These are phyloP conservation scores for Gonioctena quinquepunctata DNA, from an alignment of 1,140 invertebrate species.

Conservation along the genomic window DNA sequence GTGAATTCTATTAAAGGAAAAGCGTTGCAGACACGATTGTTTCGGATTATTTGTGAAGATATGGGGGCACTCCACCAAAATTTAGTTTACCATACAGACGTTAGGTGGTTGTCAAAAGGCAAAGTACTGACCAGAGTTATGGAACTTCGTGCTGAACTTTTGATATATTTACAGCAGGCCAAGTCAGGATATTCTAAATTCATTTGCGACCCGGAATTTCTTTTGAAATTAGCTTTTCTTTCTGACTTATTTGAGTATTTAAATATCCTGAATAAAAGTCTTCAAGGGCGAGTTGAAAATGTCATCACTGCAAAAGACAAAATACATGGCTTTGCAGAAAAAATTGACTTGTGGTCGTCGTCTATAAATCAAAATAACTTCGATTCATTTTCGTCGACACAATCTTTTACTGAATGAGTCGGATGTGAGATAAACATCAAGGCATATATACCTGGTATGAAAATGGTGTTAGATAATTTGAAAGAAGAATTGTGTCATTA, in stretches of 20 bases:
- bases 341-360: too few relatives aligned
- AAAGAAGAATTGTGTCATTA: too few relatives aligned
- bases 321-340: conserved; percentile 3
- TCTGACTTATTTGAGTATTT: not conserved
- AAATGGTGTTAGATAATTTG: too few relatives aligned
- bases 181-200: not conserved
- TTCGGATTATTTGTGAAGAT: conserved; percentile 10
- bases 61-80: not conserved
- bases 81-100: conserved; percentile 15
- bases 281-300: not conserved
- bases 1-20: conserved; percentile 16
- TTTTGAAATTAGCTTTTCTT: conserved; percentile 2
- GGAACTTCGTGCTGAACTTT: conserved; percentile 10
- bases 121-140: conserved; percentile 6
- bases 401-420: too few relatives aligned
- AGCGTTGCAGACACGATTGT: conserved; percentile 7
- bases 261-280: not conserved
- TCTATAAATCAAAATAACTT: too few relatives aligned
- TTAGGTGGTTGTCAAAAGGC: conserved; percentile 23
- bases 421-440: too few relatives aligned
- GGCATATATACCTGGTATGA: too few relatives aligned
- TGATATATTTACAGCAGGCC: conserved; percentile 2
- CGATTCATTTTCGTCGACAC: too few relatives aligned
- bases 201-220: not conserved
- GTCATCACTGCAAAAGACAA: too few relatives aligned